Percentiles rank a stretch among this genome's conserved stretches.
These are phyloP conservation scores for Lysandra coridon DNA, from an alignment of 2,888 invertebrate species.

Conservation along the genomic window DNA sequence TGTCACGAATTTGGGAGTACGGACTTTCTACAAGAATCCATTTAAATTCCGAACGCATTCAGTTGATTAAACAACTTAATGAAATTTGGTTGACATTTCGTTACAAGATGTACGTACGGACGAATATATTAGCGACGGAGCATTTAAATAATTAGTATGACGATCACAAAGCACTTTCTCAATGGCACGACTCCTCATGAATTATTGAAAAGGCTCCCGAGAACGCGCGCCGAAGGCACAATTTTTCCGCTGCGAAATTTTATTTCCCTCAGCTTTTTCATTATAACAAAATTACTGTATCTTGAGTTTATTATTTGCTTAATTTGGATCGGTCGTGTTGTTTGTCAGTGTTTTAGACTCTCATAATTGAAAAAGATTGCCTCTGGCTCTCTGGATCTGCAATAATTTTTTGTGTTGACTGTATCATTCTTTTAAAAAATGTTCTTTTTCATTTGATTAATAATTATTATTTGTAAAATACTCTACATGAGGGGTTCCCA, in stretches of 20 bases:
- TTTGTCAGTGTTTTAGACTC: not conserved
- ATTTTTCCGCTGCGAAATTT: constrained; percentile 69
- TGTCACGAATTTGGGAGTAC: not conserved
- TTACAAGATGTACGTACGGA: constrained; percentile 40
- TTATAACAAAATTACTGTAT: constrained; percentile 9
- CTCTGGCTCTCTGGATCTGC: not conserved
- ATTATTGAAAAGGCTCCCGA: constrained; percentile 64
- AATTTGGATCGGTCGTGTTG: not conserved
- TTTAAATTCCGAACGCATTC: not conserved
- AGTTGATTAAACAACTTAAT: constrained; percentile 26
- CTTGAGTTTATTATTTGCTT: constrained; percentile 19
- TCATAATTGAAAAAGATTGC: constrained; percentile 13
- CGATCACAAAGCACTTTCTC: constrained; percentile 78
- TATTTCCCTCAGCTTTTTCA: constrained; percentile 43
- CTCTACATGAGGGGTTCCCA: too few relatives aligned
- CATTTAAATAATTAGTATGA: constrained; percentile 67
- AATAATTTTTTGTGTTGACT: not conserved
- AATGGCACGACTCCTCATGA: constrained; percentile 75
- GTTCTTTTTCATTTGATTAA: too few relatives aligned
- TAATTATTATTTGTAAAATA: too few relatives aligned
- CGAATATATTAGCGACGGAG: constrained; percentile 65
- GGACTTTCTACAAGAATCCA: not conserved
- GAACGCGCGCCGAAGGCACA: constrained; percentile 51
- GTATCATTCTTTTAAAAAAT: too few relatives aligned
- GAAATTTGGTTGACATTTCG: constrained; percentile 33